phyloP scores from a whole-genome alignment of 1,140 invertebrate genomes.

The Oncopodura yosiiana region DNA sequence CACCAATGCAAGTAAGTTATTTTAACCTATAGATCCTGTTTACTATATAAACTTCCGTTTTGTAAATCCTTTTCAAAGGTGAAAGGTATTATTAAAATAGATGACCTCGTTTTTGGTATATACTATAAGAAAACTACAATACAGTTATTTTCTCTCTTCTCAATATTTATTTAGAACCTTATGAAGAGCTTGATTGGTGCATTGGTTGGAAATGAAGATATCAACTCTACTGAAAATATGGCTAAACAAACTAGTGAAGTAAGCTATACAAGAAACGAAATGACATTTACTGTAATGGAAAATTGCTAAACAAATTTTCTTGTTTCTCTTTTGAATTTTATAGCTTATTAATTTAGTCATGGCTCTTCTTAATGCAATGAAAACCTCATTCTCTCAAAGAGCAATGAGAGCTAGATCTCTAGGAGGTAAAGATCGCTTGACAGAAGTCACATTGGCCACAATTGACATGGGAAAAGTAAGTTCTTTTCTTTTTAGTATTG shows the following conservation, averaged over 20 bases:
- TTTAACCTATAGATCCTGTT: too few relatives aligned
- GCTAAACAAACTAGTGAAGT: slow-evolving; percentile 88
- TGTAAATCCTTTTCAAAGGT: too few relatives aligned
- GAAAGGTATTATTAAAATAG: too few relatives aligned
- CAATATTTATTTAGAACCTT: slow-evolving; percentile 66
- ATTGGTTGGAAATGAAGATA: slow-evolving; percentile 76
- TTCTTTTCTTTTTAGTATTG: slow-evolving; percentile 4
- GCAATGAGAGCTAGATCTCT: slow-evolving; percentile 67
- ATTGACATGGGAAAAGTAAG: slow-evolving; percentile 70
- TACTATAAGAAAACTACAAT: too few relatives aligned
- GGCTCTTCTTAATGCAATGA: slow-evolving; percentile 75
- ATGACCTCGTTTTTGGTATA: too few relatives aligned
- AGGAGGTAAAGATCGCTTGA: slow-evolving; percentile 71
- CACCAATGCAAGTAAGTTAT: slow-evolving; percentile 68
- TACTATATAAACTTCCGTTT: too few relatives aligned
- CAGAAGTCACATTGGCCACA: slow-evolving; percentile 71
- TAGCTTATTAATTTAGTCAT: slow-evolving; percentile 86
- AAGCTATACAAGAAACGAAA: slow-evolving; percentile 40
- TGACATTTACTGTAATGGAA: slow-evolving; percentile 1
- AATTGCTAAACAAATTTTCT: neutral
- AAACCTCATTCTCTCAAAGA: slow-evolving; percentile 81
- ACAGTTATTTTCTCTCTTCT: slow-evolving; percentile 38
- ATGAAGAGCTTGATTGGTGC: slow-evolving; percentile 77
- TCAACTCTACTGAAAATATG: slow-evolving; percentile 76
- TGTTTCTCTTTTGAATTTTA: slow-evolving; percentile 24